phyloP scores from a whole-genome alignment of 2,888 invertebrate species.

The Cotesia congregata region DNA sequence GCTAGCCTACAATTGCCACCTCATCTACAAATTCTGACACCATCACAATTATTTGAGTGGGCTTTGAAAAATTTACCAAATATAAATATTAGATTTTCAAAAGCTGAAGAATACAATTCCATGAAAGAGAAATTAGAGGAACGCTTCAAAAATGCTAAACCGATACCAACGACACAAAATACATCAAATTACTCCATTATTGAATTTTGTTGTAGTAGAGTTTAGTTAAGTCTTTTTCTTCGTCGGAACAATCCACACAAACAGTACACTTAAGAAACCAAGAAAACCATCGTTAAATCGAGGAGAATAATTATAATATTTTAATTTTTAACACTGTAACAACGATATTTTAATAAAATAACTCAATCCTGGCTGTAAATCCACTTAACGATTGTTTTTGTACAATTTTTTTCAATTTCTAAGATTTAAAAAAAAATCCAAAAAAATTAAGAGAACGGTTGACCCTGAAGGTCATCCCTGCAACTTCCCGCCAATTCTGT shows the following conservation, averaged over 20 bases:
- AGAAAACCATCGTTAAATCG: slow-evolving; percentile 13
- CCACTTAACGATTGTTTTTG: no score
- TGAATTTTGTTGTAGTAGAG: slow-evolving; percentile 5
- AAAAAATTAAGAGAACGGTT: no score
- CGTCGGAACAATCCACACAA: slow-evolving; percentile 7
- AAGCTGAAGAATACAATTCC: slow-evolving; percentile 20
- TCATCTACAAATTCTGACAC: no score
- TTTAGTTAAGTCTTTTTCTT: slow-evolving; percentile 17
- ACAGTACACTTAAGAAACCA: neutral
- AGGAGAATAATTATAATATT: neutral
- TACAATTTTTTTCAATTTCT: no score
- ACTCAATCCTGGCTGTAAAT: no score
- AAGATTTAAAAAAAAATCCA: no score
- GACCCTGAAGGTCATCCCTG: no score
- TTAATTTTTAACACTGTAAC: no score
- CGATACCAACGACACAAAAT: slow-evolving; percentile 30
- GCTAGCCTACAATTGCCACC: no score
- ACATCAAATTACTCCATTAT: neutral
- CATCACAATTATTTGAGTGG: no score
- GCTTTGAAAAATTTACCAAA: neutral
- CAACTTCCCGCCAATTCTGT: no score
- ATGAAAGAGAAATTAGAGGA: slow-evolving; percentile 31
- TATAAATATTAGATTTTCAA: slow-evolving; percentile 27
- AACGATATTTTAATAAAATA: no score
- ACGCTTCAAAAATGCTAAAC: slow-evolving; percentile 16